phyloP scores from a whole-genome alignment of 2,797 vertebrate species.

The Urosaurus nigricauda region DNA sequence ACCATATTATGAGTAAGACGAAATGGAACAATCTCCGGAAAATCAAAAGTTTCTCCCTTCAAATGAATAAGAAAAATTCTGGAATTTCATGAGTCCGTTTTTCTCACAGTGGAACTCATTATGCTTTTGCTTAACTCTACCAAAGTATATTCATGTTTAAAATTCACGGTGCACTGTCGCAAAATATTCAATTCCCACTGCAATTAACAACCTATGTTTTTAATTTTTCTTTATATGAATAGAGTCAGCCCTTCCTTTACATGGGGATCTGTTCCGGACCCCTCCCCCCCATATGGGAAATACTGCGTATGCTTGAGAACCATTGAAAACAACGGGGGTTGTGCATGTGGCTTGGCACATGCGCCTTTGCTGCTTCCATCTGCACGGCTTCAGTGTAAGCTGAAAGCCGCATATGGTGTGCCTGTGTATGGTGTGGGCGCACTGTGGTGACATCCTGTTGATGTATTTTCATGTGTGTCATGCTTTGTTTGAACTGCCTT shows the following conservation, averaged over 20 bases:
- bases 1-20: slow-evolving; percentile 99
- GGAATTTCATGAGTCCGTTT: not conserved
- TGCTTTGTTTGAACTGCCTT: not conserved
- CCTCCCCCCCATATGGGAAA: too few species aligned
- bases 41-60: slow-evolving; percentile 97
- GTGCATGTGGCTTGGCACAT: too few species aligned
- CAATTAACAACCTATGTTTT: not conserved
- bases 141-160: not conserved
- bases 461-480: not conserved
- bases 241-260: too few species aligned
- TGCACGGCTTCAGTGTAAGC: too few species aligned
- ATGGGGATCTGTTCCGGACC: too few species aligned
- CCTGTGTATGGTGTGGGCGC: too few species aligned
- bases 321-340: too few species aligned
- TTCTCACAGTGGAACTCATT: not conserved
- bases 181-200: not conserved
- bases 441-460: not conserved
- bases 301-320: too few species aligned
- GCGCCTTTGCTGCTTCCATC: too few species aligned
- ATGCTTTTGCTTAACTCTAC: slow-evolving; percentile 2
- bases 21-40: slow-evolving; percentile 97
- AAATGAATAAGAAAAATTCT: slow-evolving; percentile 29
- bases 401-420: too few species aligned
- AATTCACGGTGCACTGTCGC: not conserved
- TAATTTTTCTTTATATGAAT: not conserved